phyloP scores from a whole-genome alignment of 2,888 invertebrate genomes.

The Thelaira solivaga region DNA sequence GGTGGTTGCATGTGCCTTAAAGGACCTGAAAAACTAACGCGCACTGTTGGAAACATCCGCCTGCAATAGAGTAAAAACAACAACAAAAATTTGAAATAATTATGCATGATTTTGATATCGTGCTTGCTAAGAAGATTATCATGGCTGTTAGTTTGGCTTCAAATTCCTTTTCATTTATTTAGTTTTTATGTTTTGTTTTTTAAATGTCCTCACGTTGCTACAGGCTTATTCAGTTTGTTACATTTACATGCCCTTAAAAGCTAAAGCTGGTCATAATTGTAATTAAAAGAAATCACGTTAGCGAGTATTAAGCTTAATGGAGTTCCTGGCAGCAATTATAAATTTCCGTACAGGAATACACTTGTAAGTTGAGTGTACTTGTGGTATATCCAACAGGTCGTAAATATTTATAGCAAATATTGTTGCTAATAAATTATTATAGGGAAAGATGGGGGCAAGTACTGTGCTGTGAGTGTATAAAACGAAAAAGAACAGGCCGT shows the following conservation, averaged over 20 bases:
- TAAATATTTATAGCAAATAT: too few relatives aligned
- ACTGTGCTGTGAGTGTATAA: too few relatives aligned
- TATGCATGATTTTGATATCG: constrained; percentile 1
- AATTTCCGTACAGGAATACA: background rate
- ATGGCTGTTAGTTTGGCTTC: background rate
- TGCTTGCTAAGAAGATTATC: constrained; percentile 9
- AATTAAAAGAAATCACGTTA: constrained; percentile 29
- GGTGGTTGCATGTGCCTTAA: constrained; percentile 82
- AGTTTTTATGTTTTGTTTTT: background rate
- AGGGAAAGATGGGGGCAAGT: too few relatives aligned
- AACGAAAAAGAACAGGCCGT: too few relatives aligned
- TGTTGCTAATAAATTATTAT: too few relatives aligned
- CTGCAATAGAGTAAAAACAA: constrained; percentile 79
- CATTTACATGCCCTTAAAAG: constrained; percentile 20
- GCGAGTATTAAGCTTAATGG: constrained; percentile 9
- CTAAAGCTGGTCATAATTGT: constrained; percentile 8
- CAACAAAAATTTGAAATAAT: constrained; percentile 51
- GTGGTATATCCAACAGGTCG: too few relatives aligned
- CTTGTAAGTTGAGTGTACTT: too few relatives aligned
- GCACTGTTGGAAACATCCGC: constrained; percentile 98
- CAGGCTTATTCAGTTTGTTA: background rate
- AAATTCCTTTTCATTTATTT: background rate
- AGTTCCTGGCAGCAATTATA: constrained; percentile 20
- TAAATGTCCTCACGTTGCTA: constrained; percentile 4
- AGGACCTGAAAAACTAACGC: constrained; percentile 91